These are phyloP conservation scores for Motacilla tschutschensis DNA, from an alignment of 2,113 vertebrate genomes.

Conservation along the genomic window DNA sequence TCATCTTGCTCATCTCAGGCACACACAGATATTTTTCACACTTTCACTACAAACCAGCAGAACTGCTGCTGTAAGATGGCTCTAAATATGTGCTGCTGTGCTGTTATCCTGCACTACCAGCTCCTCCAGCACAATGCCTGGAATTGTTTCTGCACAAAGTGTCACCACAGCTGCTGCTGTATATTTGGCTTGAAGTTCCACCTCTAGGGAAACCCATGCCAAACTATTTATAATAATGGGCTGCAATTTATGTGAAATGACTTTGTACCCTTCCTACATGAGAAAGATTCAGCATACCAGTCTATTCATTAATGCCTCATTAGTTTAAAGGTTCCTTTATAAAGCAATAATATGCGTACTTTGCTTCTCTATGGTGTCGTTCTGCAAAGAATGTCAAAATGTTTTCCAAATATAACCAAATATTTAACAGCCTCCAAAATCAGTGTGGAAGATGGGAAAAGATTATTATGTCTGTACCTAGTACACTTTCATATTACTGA, in stretches of 20 bases:
- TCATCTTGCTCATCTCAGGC: not conserved
- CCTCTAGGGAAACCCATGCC: conserved; percentile 28
- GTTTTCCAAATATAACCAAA: not conserved
- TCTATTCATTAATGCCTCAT: conserved; percentile 29
- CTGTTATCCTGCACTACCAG: not conserved
- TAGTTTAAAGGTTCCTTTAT: conserved; percentile 26
- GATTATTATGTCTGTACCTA: not conserved
- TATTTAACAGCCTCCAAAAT: conserved; percentile 5
- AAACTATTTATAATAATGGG: conserved; percentile 34
- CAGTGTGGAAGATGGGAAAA: not conserved
- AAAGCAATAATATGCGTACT: conserved; percentile 11
- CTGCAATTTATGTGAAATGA: conserved; percentile 43
- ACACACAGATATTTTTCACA: not conserved
- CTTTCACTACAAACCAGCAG: not conserved
- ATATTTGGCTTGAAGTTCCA: conserved; percentile 40
- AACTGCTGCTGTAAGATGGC: not conserved
- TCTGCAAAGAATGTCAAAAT: not conserved
- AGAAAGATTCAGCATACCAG: not conserved
- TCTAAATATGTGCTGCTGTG: not conserved
- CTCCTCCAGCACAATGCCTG: not conserved
- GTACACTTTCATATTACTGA: not conserved
- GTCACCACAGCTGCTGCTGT: conserved; percentile 40
- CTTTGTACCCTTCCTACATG: conserved; percentile 15
- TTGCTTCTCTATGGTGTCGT: not conserved
- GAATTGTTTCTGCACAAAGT: conserved; percentile 15